Base-by-base conservation (phyloP, 2,113 vertebrate species). In the Noctilio leporinus region DNA sequence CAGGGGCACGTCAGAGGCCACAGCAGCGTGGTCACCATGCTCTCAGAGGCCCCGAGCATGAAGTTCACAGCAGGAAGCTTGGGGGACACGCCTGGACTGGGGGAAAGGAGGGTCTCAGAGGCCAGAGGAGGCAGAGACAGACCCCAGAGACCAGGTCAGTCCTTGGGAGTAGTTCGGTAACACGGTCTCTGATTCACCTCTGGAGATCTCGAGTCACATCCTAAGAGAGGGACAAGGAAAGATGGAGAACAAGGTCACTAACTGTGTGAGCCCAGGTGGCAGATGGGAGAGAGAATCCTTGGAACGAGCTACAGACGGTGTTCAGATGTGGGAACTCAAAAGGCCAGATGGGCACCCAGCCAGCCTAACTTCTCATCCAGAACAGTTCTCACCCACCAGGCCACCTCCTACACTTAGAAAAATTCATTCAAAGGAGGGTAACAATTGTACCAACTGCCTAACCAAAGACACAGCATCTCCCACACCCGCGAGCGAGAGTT, bases 291-390 rank as follows among this genome's bases (percentile, higher is more conserved):
- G 40, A 80, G 11, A 7, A 10, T 55, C 73, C 17, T 51, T 19
- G 82, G 30, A 38, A 12, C 28, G 2, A 10, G 19, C n/a, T 15
- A 3, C 7, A 2, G 6, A 10, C 3, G 0, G 22, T 19, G 28
- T 55, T 40, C 49, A 53, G 17, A 38, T 3, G 15, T 43, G 84
- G 69, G 40, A 26, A 40, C 40, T 2, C 26, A 0, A 55, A 26
- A 64, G 19, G 59, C n/a, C 7, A 10, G 45, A 3, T 22, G 1
- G 45, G 33, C 3, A 4, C 26, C 22, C 26, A 4, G 16, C 47
- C 40, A 24, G 2, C 59, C 20, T 16, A 3, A 30, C 30, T 47
- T 49, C 53, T 70, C 30, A 10, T 35, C 35, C 40, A 15, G 47
- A n/a, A 35, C 22, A 17, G 10, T 19, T 6, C 10, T 38, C 49